phyloP scores from a whole-genome alignment of 2,888 invertebrate genomes.

The Hydrotaea diabolus region DNA sequence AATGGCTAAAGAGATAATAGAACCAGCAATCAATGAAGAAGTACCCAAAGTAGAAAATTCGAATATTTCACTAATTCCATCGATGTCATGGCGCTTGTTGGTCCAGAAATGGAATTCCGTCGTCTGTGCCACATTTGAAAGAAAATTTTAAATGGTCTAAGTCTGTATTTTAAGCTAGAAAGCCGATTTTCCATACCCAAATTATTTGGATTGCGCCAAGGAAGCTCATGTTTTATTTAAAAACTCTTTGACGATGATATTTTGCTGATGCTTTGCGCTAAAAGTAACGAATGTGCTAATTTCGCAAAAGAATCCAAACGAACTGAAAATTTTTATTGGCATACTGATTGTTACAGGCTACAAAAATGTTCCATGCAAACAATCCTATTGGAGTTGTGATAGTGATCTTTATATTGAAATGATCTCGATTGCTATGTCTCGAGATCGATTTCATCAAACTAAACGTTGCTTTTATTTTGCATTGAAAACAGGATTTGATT shows the following conservation, averaged over 20 bases:
- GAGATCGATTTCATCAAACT: slow-evolving; percentile 3
- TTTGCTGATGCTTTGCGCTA: slow-evolving; percentile 21
- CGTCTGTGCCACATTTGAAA: slow-evolving; percentile 19
- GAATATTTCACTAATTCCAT: not conserved
- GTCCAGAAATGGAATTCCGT: slow-evolving; percentile 16
- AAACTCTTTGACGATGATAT: slow-evolving; percentile 10
- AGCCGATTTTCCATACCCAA: slow-evolving; percentile 15
- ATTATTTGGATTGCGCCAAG: slow-evolving; percentile 13
- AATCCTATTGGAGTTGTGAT: not conserved
- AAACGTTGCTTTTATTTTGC: slow-evolving; percentile 10
- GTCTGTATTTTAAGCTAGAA: not conserved
- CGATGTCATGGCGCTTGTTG: slow-evolving; percentile 12
- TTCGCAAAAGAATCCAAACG: slow-evolving; percentile 16
- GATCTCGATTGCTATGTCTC: slow-evolving; percentile 12
- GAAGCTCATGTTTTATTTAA: slow-evolving; percentile 6
- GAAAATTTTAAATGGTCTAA: slow-evolving; percentile 11
- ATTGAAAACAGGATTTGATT: slow-evolving; percentile 6
- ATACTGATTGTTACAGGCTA: slow-evolving; percentile 20
- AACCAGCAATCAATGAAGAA: not conserved
- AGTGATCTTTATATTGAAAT: slow-evolving; percentile 12
- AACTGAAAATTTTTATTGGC: slow-evolving; percentile 21
- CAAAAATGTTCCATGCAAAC: slow-evolving; percentile 4
- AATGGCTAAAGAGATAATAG: not conserved
- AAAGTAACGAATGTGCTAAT: slow-evolving; percentile 22
- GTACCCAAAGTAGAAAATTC: not conserved